Evolutionary conservation across 1,140 invertebrate genomes (phyloP), one percentile per base, ranked within the genome.

Genomic region (Cotesia chilonis): DNA sequence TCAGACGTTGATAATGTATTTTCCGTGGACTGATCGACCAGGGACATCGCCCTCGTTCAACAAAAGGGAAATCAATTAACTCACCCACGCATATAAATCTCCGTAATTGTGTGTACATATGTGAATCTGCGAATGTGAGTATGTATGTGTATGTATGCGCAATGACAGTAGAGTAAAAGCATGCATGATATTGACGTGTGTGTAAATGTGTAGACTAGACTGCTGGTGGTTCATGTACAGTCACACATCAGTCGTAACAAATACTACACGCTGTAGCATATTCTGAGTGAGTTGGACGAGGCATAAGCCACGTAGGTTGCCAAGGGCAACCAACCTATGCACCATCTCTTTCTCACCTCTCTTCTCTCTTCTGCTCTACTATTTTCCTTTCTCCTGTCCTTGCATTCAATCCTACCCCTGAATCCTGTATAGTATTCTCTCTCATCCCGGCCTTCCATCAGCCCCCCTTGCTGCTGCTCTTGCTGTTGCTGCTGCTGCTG

Each of bases 61-160:
- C 76, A 72, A 75, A 81, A 76, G 76, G 74, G 64, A 82, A 83
- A 83, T 83, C 81, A 83, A 83, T 83, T 82, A 83, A 82, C 78
- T 80, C 64, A 61, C 71, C 70, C 67, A 74, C 75, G 70, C 74
- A 36, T 63, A 68, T 61, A 52, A 65, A 61, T 70, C 74, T 59
- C 41, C 37, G 17, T 36, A 69, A 70, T 66, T 69, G 69, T 71
- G 57, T 66, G 28, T n/a, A 14, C 28, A 47, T 52, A 54, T 51
- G 57, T 66, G 28, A 7, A 14, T 14, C 47, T 52, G 37, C 35
- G 41, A 47, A 47, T 47, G 10, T 5, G 41, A 10, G 10, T 47
- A 47, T 6, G 2, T 10, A 47, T 10, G 41, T 47, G 10, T 47
- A 47, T 6, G 2, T 10, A 47, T 10, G 41, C 10, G 28, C 28